Evolutionary conservation across 2,797 vertebrate species (phyloP).

Genomic region (Peromyscus nudipes): DNA sequence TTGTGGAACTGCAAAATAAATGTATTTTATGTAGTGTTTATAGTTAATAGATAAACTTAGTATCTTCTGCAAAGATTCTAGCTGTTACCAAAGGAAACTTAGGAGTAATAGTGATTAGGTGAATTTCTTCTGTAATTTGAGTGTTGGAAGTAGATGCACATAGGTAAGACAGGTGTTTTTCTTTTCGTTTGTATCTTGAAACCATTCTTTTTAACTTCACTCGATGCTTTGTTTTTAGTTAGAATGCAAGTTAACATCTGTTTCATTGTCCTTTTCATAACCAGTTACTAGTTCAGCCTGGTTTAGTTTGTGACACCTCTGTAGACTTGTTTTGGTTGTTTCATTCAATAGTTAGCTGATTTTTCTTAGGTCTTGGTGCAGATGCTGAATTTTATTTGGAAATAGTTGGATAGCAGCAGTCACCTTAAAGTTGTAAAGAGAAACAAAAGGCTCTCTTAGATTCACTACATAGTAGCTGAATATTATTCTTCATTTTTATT

Average conservation of each 20-base stretch:
- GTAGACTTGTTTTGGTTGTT: constrained; percentile 52
- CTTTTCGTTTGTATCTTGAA: constrained; percentile 65
- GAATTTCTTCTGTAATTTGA: constrained; percentile 79
- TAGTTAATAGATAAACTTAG: constrained; percentile 78
- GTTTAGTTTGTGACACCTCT: constrained; percentile 30
- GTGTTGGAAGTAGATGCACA: constrained; percentile 76
- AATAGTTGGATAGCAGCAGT: constrained; percentile 25
- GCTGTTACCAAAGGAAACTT: constrained; percentile 78
- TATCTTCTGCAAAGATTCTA: constrained; percentile 78
- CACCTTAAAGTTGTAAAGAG: constrained; percentile 10
- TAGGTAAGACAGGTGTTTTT: constrained; percentile 78
- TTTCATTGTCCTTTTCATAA: constrained; percentile 59
- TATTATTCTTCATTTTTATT: constrained; percentile 30
- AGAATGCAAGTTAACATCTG: constrained; percentile 40
- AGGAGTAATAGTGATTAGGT: constrained; percentile 73
- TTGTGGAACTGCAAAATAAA: constrained; percentile 61
- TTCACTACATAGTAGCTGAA: not conserved
- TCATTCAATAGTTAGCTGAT: constrained; percentile 31
- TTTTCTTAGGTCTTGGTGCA: constrained; percentile 10
- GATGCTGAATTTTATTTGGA: constrained; percentile 49
- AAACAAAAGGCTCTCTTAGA: not conserved
- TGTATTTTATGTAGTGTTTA: constrained; percentile 66
- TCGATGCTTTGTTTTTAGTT: constrained; percentile 51
- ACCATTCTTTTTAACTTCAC: constrained; percentile 32
- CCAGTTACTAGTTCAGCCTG: constrained; percentile 43